Base-by-base conservation (phyloP, 2,113 vertebrate genomes). In the Argyrosomus japonicus region DNA sequence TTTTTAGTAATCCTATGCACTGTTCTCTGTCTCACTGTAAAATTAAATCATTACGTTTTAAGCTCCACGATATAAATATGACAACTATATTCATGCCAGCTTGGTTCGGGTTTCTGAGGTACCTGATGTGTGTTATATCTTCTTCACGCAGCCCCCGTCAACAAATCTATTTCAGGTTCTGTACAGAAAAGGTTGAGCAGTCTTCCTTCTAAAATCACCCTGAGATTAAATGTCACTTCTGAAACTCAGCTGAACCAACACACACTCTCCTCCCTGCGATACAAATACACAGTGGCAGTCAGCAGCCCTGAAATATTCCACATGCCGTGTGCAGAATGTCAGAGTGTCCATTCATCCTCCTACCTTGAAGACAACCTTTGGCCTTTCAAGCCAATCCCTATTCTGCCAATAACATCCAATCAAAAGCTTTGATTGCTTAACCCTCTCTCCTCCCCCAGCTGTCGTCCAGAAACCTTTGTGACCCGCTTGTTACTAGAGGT, bases 351-450 rank as follows among this genome's bases (percentile, higher is more conserved):
- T 77, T 90, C 88, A 88, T 68, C 76, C 85, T 56, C 80, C 8
- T 40, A 86, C 11, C 51, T 69, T 36, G 43, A 82, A 83, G 68
- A 43, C 77, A 47, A 89, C 88, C 89, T 91, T 72, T 87, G 82
- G 90, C 85, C 91, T 91, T 71, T 86, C 1, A 43, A 67, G 71
- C 64, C 81, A 65, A 40, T 64, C 71, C 68, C 76, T 86, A 69
- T 83, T 89, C 88, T 79, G 47, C 68, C 19, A 21, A 15, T 71
- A 60, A 74, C 68, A 72, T 58, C 87, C 84, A 88, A 84, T 88
- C 88, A 84, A 68, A 87, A 50, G 77, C 83, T 90, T 86, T 87
- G 92, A 89, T 91, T 88, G 87, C 87, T 91, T 82, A 90, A 91
- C 83, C 82, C 88, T 65, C 72, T 45, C 61, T 79, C 79, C 82